These are phyloP conservation scores for Setophaga petechia DNA, from an alignment of 2,113 vertebrate species.

Conservation along the genomic window DNA sequence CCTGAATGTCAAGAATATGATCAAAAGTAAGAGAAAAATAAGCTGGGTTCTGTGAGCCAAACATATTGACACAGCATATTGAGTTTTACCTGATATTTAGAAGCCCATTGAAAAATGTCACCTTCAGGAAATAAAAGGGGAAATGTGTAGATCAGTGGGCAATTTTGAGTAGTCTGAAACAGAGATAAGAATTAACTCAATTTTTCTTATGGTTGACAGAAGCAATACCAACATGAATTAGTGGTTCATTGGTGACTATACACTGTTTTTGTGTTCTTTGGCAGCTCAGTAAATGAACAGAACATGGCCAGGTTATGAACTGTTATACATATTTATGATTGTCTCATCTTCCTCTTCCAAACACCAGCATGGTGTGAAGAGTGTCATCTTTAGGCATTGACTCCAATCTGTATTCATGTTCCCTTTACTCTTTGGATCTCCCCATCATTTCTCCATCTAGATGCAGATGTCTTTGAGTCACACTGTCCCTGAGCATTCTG, in stretches of 20 bases:
- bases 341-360: neutral
- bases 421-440: neutral
- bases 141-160: neutral
- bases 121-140: neutral
- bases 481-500: neutral
- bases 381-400: neutral
- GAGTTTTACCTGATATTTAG: neutral
- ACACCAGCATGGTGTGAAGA: neutral
- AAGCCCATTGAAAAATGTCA: neutral
- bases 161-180: conserved; percentile 2
- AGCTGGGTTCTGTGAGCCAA: neutral
- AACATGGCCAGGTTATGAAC: neutral
- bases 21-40: neutral
- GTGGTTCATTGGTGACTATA: neutral
- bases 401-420: neutral
- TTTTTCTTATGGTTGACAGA: neutral
- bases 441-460: neutral
- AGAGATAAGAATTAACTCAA: neutral
- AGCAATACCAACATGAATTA: neutral
- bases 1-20: neutral
- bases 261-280: neutral
- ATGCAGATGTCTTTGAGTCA: neutral
- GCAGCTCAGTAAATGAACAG: neutral
- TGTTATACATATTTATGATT: neutral
- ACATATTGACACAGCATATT: neutral